Evolutionary conservation across 2,888 invertebrate species (phyloP).

Genomic region (Artemia sinica): DNA sequence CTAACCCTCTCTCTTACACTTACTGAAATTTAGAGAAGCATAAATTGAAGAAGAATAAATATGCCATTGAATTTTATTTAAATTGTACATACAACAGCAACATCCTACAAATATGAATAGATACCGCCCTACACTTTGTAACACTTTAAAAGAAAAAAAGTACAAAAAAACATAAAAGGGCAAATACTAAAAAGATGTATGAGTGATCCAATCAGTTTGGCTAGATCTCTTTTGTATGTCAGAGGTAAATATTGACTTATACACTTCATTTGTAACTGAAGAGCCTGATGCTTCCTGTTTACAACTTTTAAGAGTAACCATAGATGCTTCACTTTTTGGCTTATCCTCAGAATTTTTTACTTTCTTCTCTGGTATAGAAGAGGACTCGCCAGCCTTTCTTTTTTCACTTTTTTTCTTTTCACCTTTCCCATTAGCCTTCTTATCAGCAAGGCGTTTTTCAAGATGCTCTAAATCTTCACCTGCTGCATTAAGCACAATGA

Average conservation of each 20-base stretch:
- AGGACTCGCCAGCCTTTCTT: slow-evolving; percentile 31
- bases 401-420: slow-evolving; percentile 48
- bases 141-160: background rate
- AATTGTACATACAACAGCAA: too few species aligned
- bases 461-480: slow-evolving; percentile 48
- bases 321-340: slow-evolving; percentile 25
- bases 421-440: slow-evolving; percentile 37
- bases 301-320: slow-evolving; percentile 6
- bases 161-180: background rate
- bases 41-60: too few species aligned
- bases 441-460: slow-evolving; percentile 44
- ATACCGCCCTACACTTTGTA: background rate
- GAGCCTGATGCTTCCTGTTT: background rate
- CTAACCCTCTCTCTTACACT: too few species aligned
- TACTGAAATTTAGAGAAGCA: too few species aligned
- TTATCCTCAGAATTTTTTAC: slow-evolving; percentile 24
- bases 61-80: too few species aligned
- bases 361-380: slow-evolving; percentile 22
- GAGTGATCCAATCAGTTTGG: slow-evolving; percentile 92
- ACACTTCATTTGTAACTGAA: slow-evolving; percentile 65
- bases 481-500: slow-evolving; percentile 70
- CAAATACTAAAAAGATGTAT: slow-evolving; percentile 76
- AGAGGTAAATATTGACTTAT: slow-evolving; percentile 84
- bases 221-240: slow-evolving; percentile 65
- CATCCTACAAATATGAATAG: too few species aligned